Conservation (phyloP, 2,113 vertebrate species). For the Hypocryptadius cinnamomeus region DNA sequence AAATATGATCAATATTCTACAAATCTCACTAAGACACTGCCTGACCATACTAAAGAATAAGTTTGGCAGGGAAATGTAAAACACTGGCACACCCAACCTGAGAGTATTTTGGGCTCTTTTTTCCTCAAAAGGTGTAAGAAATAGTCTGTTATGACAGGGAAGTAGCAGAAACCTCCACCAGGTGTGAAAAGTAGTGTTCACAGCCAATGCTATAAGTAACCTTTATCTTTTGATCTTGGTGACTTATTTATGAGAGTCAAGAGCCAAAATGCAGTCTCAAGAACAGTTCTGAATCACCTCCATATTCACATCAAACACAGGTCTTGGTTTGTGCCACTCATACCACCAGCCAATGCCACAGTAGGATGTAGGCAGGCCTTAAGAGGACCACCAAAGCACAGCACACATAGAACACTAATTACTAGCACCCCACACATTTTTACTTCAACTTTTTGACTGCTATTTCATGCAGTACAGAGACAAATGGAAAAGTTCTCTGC, state of each 20-base stretch:
- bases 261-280: neutral
- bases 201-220: neutral
- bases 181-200: neutral
- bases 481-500: rapidly evolving
- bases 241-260: neutral
- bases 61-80: neutral
- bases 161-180: neutral
- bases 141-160: neutral
- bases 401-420: neutral
- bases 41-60: neutral
- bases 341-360: neutral
- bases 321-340: neutral
- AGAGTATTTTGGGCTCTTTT: neutral
- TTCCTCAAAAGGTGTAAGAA: neutral
- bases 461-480: neutral
- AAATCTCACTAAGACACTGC: neutral
- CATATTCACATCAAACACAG: neutral
- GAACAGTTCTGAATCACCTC: neutral
- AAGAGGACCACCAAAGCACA: neutral
- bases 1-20: neutral
- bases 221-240: neutral
- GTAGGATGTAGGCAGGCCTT: neutral
- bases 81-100: neutral
- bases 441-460: neutral
- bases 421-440: neutral